Conservation (phyloP, 2,113 vertebrate genomes). For the Pteruthius melanotis region DNA sequence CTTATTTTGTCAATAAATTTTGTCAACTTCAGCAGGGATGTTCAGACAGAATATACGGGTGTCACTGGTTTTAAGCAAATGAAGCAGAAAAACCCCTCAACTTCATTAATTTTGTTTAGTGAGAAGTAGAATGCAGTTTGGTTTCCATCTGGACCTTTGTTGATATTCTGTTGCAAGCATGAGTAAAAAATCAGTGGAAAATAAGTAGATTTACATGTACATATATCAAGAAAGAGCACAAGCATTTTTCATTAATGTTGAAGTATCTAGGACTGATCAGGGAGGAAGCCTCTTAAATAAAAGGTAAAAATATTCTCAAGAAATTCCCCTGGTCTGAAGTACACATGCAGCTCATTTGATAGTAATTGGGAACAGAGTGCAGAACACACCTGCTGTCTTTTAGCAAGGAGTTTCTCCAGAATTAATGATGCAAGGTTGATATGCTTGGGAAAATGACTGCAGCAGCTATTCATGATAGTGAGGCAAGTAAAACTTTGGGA, state of each 20-base stretch:
- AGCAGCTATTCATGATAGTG: neutral
- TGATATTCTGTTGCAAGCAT: neutral
- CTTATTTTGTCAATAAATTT: neutral
- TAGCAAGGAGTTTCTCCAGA: neutral
- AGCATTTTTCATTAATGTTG: neutral
- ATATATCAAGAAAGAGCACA: neutral
- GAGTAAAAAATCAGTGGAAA: conserved; percentile 5
- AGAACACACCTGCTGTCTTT: neutral
- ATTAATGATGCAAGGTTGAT: neutral
- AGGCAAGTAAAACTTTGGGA: neutral
- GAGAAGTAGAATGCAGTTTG: neutral
- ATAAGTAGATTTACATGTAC: neutral
- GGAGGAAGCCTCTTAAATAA: neutral
- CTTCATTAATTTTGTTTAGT: neutral
- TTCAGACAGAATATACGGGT: neutral
- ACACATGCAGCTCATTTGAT: neutral
- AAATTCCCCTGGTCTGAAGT: neutral
- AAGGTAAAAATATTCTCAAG: neutral
- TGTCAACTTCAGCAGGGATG: neutral
- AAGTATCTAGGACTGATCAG: neutral
- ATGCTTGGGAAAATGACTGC: neutral
- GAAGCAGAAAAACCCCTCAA: neutral
- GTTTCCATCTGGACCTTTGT: neutral
- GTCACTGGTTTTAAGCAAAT: neutral
- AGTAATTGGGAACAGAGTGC: neutral